These are phyloP conservation scores for Enteromius treurensis DNA, from an alignment of 2,797 vertebrate species.

Conservation along the genomic window DNA sequence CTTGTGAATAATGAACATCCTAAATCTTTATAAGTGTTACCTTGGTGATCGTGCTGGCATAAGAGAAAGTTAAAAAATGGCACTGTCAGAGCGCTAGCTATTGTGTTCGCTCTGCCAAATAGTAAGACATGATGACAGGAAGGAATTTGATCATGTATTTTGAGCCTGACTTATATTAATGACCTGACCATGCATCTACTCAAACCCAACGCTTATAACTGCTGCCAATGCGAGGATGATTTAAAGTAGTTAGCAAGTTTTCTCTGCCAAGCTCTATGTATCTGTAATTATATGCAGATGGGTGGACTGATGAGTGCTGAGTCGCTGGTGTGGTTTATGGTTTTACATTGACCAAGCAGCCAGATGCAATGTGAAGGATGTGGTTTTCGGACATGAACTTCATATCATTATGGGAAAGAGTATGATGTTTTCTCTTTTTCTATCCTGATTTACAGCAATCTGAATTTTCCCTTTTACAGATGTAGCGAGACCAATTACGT, in stretches of 20 bases:
- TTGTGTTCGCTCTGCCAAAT: constrained; percentile 43
- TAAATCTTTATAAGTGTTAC: constrained; percentile 40
- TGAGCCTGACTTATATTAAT: constrained; percentile 43
- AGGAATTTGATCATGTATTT: constrained; percentile 48
- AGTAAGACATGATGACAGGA: constrained; percentile 48
- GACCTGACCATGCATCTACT: constrained; percentile 40
- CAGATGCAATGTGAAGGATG: constrained; percentile 58
- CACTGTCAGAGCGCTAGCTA: constrained; percentile 25
- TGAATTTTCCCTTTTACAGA: constrained; percentile 39
- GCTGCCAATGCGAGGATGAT: constrained; percentile 52
- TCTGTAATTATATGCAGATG: constrained; percentile 57
- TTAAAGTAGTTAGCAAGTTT: constrained; percentile 57
- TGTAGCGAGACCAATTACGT: constrained; percentile 42
- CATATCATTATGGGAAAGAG: constrained; percentile 56
- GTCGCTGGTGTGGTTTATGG: constrained; percentile 57
- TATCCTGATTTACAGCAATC: constrained; percentile 48
- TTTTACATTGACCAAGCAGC: constrained; percentile 56
- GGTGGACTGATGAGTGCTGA: constrained; percentile 56
- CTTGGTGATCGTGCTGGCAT: constrained; percentile 23
- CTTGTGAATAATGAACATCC: constrained; percentile 24
- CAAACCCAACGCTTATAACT: constrained; percentile 49
- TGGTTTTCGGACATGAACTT: constrained; percentile 58
- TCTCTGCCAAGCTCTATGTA: constrained; percentile 45
- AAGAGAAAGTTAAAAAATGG: constrained; percentile 20
- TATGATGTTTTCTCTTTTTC: constrained; percentile 48